Evolutionary conservation across 2,797 vertebrate species (phyloP).

Genomic region (Anguilla pacifica): DNA sequence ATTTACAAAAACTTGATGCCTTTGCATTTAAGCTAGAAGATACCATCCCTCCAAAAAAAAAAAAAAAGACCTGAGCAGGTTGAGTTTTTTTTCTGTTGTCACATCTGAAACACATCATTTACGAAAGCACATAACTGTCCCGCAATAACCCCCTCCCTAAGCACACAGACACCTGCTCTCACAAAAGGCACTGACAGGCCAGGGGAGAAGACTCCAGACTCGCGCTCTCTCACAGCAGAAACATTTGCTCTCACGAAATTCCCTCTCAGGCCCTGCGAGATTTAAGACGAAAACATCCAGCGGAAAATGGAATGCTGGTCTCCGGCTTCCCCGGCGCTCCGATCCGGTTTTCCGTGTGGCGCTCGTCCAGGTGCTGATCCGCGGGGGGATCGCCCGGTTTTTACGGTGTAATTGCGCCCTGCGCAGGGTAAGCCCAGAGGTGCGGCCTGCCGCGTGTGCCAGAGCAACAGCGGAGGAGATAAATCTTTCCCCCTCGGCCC

Average conservation of each 20-base stretch:
- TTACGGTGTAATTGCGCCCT: slow-evolving; percentile 41
- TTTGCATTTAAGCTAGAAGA: background rate
- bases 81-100: background rate
- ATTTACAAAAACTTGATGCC: background rate
- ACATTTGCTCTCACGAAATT: background rate
- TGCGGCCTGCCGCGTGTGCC: slow-evolving; percentile 37
- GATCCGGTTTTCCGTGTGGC: background rate
- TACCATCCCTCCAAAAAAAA: background rate
- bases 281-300: background rate
- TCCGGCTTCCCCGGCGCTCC: background rate
- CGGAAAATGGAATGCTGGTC: slow-evolving; percentile 27
- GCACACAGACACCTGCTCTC: background rate
- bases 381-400: slow-evolving; percentile 19
- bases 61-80: background rate
- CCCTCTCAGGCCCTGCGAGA: background rate
- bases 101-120: background rate
- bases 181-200: background rate
- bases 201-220: background rate
- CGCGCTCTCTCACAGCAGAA: background rate
- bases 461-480: slow-evolving; percentile 46
- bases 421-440: slow-evolving; percentile 39
- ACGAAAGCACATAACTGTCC: background rate
- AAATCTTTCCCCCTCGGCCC: slow-evolving; percentile 20
- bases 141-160: background rate
- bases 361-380: slow-evolving; percentile 8